These are phyloP conservation scores for Eupithecia centaureata DNA, from an alignment of 2,888 invertebrate genomes.

Conservation along the genomic window DNA sequence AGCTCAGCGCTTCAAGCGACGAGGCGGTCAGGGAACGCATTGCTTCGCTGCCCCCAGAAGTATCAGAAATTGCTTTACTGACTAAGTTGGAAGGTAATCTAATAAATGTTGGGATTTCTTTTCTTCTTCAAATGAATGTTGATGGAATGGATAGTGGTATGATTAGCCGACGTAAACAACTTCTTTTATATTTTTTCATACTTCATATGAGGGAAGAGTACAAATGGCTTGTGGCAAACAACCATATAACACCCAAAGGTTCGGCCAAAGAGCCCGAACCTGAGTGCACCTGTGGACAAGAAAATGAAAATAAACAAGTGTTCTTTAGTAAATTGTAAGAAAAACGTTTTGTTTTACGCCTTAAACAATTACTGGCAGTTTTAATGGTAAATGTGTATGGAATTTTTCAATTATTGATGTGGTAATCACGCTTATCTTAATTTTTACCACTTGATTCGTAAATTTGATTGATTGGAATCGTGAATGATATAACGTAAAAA, in stretches of 20 bases:
- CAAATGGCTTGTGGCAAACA: conserved; percentile 2
- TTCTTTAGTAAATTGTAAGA: neutral
- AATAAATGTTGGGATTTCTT: neutral
- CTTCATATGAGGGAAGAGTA: neutral
- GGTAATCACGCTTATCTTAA: conserved; percentile 1
- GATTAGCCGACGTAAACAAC: no score
- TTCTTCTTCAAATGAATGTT: no score
- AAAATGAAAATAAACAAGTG: neutral
- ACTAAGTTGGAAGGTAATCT: conserved; percentile 91
- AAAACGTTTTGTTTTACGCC: neutral
- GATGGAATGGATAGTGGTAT: neutral
- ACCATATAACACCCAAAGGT: neutral
- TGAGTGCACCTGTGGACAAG: neutral
- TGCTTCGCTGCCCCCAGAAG: conserved; percentile 96
- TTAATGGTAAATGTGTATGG: neutral
- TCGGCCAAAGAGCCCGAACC: neutral
- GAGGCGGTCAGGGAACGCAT: conserved; percentile 96
- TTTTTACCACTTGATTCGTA: neutral
- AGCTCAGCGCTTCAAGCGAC: conserved; percentile 97
- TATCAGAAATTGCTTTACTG: conserved; percentile 94
- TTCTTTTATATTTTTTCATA: neutral
- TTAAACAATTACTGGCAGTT: neutral
- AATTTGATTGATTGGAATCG: neutral
- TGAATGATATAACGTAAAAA: neutral
- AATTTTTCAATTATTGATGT: conserved; percentile 4